These are phyloP conservation scores for Pinna nobilis DNA, from an alignment of 1,140 invertebrate genomes.

Conservation along the genomic window DNA sequence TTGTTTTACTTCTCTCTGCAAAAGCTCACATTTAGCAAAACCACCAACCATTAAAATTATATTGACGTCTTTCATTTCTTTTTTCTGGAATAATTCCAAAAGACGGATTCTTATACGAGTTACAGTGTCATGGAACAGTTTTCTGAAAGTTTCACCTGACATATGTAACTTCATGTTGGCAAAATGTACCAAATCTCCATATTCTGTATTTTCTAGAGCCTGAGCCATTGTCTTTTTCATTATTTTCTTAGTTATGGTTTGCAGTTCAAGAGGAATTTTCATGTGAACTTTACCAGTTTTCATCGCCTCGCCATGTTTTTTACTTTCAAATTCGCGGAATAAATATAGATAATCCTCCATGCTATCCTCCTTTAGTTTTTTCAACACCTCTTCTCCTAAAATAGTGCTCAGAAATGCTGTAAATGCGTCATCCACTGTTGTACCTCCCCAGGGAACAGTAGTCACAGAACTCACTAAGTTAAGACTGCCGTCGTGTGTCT, in stretches of 20 bases:
- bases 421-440: slow-evolving; percentile 9
- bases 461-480: not conserved
- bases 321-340: slow-evolving; percentile 13
- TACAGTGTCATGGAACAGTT: slow-evolving; percentile 11
- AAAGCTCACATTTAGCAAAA: slow-evolving; percentile 28
- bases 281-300: slow-evolving; percentile 6
- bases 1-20: slow-evolving; percentile 7
- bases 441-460: slow-evolving; percentile 25
- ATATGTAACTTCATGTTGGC: slow-evolving; percentile 16
- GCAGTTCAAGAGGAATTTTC: not conserved
- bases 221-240: not conserved
- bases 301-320: not conserved
- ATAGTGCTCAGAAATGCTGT: not conserved
- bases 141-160: not conserved
- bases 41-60: slow-evolving; percentile 36
- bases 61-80: not conserved
- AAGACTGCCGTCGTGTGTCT: not conserved
- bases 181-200: not conserved
- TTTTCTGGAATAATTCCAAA: not conserved
- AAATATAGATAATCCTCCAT: slow-evolving; percentile 10
- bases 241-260: not conserved
- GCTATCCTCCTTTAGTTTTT: not conserved
- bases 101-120: slow-evolving; percentile 5
- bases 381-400: slow-evolving; percentile 1
- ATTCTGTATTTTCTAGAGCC: not conserved